Percentiles rank a stretch among this genome's conserved stretches.
Evolutionary conservation across 30 jellyfish, hydroid and myxozoan genomes (phyloP).

Genomic region (Aurelia sp.): DNA sequence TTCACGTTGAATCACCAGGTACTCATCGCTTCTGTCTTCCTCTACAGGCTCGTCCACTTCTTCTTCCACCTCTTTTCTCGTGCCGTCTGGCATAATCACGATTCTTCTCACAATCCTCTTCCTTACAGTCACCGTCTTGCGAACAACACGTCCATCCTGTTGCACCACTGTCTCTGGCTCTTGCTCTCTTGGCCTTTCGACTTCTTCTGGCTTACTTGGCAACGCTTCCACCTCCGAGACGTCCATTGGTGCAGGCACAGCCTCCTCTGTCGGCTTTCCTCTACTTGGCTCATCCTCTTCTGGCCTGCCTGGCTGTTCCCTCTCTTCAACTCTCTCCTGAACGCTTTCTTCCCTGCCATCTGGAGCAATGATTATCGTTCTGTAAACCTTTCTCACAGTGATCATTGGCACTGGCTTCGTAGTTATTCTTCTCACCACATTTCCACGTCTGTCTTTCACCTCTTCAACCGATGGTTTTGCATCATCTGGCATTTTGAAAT

Average conservation of each 20-base stretch:
- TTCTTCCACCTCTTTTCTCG: slow-evolving; percentile 60
- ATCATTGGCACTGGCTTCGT: slow-evolving; percentile 53
- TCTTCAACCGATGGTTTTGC: slow-evolving; percentile 40
- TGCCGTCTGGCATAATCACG: slow-evolving; percentile 70
- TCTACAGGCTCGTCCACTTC: slow-evolving; percentile 53
- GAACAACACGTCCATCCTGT: slow-evolving; percentile 66
- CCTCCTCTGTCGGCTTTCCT: slow-evolving; percentile 1
- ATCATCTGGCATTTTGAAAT: slow-evolving; percentile 72
- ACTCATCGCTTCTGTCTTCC: slow-evolving; percentile 10
- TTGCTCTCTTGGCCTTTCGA: slow-evolving; percentile 11
- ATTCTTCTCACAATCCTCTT: slow-evolving; percentile 68
- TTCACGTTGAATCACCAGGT: slow-evolving; percentile 12
- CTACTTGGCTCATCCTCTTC: slow-evolving; percentile 12
- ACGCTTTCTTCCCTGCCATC: slow-evolving; percentile 67
- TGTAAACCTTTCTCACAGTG: slow-evolving; percentile 47
- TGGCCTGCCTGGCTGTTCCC: slow-evolving; percentile 18
- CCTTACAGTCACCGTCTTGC: slow-evolving; percentile 56
- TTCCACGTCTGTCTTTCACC: slow-evolving; percentile 49
- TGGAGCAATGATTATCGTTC: slow-evolving; percentile 51
- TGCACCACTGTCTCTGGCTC: slow-evolving; percentile 36
- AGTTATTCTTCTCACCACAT: slow-evolving; percentile 56
- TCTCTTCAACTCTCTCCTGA: slow-evolving; percentile 63
- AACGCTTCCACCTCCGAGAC: too few species aligned
- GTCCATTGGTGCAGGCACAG: slow-evolving; percentile 7
- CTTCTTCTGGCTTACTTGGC: slow-evolving; percentile 1